These are phyloP conservation scores for Ibidorhyncha struthersii DNA, from an alignment of 2,113 vertebrate genomes.

Conservation along the genomic window DNA sequence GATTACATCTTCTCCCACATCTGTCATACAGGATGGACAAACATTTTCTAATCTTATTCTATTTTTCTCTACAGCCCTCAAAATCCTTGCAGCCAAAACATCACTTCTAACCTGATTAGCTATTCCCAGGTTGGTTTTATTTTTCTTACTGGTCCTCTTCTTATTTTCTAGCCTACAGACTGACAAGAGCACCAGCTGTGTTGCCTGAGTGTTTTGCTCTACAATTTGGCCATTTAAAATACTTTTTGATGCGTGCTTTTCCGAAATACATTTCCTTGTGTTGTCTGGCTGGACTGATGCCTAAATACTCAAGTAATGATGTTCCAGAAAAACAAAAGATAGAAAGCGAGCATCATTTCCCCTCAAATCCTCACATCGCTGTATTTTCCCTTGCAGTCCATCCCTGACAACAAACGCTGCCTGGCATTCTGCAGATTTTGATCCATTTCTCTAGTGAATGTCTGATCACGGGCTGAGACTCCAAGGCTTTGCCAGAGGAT, in stretches of 20 bases:
- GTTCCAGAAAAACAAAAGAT: background rate
- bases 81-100: conserved; percentile 37
- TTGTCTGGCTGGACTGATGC: background rate
- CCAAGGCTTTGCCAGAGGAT: background rate
- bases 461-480: background rate
- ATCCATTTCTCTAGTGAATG: background rate
- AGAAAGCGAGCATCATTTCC: background rate
- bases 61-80: background rate
- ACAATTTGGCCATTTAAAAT: conserved; percentile 27
- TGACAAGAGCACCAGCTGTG: background rate
- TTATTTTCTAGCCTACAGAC: background rate
- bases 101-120: background rate
- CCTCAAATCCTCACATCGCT: background rate
- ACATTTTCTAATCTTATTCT: background rate
- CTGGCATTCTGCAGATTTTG: background rate
- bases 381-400: background rate
- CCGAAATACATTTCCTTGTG: background rate
- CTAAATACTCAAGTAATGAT: background rate
- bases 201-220: background rate
- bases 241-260: background rate
- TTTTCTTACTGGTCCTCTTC: background rate
- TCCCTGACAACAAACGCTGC: background rate
- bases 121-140: background rate
- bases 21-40: background rate
- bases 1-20: conserved; percentile 7